Evolutionary conservation across 2,113 vertebrate genomes (phyloP).

Genomic region (Himantopus leucocephalus): DNA sequence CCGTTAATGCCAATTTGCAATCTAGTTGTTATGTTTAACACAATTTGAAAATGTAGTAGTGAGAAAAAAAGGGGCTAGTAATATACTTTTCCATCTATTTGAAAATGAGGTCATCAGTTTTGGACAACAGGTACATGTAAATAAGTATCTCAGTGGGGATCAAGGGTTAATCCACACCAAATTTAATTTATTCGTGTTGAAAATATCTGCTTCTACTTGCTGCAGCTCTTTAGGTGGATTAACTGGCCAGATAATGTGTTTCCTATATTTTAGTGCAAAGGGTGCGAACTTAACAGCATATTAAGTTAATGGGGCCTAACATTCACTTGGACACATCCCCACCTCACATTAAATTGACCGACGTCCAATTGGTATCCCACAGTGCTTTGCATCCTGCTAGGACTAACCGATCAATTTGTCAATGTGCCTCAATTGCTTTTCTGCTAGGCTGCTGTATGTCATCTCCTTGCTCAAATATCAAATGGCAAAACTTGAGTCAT

Average conservation of each 20-base stretch:
- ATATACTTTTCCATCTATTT: conserved; percentile 31
- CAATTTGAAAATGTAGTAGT: conserved; percentile 46
- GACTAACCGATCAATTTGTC: background rate
- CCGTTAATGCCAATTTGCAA: conserved; percentile 43
- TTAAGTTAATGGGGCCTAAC: conserved; percentile 45
- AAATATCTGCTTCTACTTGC: background rate
- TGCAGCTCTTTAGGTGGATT: conserved; percentile 35
- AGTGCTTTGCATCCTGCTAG: background rate
- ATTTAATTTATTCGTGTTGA: background rate
- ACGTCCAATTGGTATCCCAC: background rate
- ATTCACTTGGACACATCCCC: background rate
- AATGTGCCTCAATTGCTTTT: background rate
- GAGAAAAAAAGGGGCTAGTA: background rate
- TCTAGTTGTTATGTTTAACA: conserved; percentile 64
- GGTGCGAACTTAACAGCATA: conserved; percentile 20
- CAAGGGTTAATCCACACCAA: background rate
- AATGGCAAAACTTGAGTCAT: background rate
- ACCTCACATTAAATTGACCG: background rate
- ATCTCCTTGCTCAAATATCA: background rate
- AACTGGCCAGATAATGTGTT: conserved; percentile 45
- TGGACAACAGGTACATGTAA: background rate
- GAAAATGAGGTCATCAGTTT: conserved; percentile 9
- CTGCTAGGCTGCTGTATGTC: background rate
- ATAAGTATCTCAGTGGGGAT: background rate
- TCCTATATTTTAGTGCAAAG: conserved; percentile 30